Percentiles rank a stretch among this genome's conserved stretches.
phyloP scores from a whole-genome alignment of 2,888 invertebrate genomes.

The Agrochola lychnidis region DNA sequence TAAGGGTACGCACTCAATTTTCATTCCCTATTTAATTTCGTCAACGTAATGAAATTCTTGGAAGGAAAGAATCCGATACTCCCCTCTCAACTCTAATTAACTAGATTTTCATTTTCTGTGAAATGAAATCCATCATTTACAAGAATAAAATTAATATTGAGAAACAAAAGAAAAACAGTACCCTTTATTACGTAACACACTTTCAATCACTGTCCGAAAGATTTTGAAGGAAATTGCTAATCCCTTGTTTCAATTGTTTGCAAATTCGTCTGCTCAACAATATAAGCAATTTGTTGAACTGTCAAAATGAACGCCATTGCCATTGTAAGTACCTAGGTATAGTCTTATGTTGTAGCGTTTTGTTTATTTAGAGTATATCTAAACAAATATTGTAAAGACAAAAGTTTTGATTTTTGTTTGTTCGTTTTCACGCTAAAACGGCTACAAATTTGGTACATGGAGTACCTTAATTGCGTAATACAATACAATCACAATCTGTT shows the following conservation, averaged over 20 bases:
- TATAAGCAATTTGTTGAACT: no score
- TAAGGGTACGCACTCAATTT: background rate
- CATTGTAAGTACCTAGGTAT: no score
- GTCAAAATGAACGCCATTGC: no score
- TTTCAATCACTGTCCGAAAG: background rate
- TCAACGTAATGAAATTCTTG: conserved; percentile 21
- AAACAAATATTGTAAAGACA: no score
- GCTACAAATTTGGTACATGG: no score
- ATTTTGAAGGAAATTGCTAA: background rate
- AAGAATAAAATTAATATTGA: conserved; percentile 4
- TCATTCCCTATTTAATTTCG: background rate
- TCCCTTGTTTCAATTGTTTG: background rate
- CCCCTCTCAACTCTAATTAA: conserved; percentile 5
- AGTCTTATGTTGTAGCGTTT: no score
- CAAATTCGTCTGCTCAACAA: background rate
- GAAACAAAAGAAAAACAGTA: background rate
- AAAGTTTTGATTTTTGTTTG: no score
- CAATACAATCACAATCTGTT: no score
- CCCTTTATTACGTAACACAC: background rate
- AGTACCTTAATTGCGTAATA: no score
- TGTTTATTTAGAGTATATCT: no score
- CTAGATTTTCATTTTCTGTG: conserved; percentile 9
- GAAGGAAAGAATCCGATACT: conserved; percentile 18
- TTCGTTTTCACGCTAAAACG: no score
- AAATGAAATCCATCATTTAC: conserved; percentile 19